Evolutionary conservation across 2,888 invertebrate genomes (phyloP), one percentile per base, ranked within the genome.

Genomic region (Drosophila emarginata): DNA sequence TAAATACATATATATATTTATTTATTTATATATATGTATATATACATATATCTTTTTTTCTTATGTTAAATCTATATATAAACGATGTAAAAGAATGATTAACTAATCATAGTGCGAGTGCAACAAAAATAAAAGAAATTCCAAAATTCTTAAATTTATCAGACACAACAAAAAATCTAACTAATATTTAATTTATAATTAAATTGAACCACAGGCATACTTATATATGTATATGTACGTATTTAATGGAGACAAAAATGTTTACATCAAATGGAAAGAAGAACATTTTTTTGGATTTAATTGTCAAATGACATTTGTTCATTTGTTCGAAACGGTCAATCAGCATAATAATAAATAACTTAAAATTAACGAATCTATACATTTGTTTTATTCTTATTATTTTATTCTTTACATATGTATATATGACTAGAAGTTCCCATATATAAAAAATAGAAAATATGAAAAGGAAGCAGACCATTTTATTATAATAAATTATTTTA

Each of bases 141-240:
- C 86, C 83, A 80, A 82, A 85, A 83, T 80, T 85, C 78, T 69
- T 71, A 78, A 85, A 78, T 77, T 78, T 70, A 81, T 72, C 70
- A 14, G 23, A 52, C 26, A 26, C 18, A 45, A 45, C 18, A 45
- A 9, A 37, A 37, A 4, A 37, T 7, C 3, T 18, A 45, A 45
- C 18, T 21, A 4, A 45, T 21, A 45, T 45, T 81, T 67, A 80
- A 76, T 79, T 77, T 69, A 64, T 69, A 70, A 68, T 69, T 58
- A 57, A 64, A 64, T 57, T 54, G 64, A 61, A 52, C 64, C 18
- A 64, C 70, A 64, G 59, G 70, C 70, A 64, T 51, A 64, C 56
- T 59, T 64, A 62, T 70, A 69, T 21, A 45, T 12, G 18, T 3
- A 45, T n/a, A 45, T 45, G 37, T 37, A 37, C 37, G 37, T 32